Evolutionary conservation across 30 jellyfish, hydroid and myxozoan genomes (phyloP).

Genomic region (Aurelia sp.): DNA sequence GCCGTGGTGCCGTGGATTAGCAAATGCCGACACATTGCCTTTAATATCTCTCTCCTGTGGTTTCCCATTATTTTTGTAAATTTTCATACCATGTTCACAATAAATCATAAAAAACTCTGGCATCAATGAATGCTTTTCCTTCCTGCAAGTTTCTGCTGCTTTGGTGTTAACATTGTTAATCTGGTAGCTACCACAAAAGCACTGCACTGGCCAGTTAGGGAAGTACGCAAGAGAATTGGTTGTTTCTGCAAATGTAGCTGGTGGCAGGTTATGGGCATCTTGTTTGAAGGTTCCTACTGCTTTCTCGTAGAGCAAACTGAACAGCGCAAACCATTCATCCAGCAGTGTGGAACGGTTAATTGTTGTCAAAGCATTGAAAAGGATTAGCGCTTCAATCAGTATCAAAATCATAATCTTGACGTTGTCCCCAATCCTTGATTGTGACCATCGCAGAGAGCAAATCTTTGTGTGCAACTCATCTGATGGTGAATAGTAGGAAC

Average conservation of each 20-base stretch:
- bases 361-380: conserved; percentile 20
- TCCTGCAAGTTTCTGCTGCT: too few species aligned
- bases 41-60: too few species aligned
- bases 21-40: too few species aligned
- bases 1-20: too few species aligned
- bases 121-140: not conserved
- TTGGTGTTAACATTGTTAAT: too few species aligned
- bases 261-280: conserved; percentile 13
- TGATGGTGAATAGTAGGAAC: conserved; percentile 8
- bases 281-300: not conserved
- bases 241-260: not conserved
- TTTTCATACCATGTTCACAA: conserved; percentile 1
- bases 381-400: not conserved
- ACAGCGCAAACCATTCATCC: conserved; percentile 29
- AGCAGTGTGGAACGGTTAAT: not conserved
- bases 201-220: conserved; percentile 41
- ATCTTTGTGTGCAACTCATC: not conserved
- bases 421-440: conserved; percentile 15
- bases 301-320: conserved; percentile 11
- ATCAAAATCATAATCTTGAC: not conserved
- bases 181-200: conserved; percentile 9
- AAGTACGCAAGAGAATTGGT: not conserved
- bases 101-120: not conserved
- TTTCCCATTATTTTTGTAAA: too few species aligned
- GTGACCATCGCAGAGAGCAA: not conserved